Evolutionary conservation across 2,113 vertebrate genomes (phyloP), one percentile per base, ranked within the genome.

Genomic region (Crotalus helleri): DNA sequence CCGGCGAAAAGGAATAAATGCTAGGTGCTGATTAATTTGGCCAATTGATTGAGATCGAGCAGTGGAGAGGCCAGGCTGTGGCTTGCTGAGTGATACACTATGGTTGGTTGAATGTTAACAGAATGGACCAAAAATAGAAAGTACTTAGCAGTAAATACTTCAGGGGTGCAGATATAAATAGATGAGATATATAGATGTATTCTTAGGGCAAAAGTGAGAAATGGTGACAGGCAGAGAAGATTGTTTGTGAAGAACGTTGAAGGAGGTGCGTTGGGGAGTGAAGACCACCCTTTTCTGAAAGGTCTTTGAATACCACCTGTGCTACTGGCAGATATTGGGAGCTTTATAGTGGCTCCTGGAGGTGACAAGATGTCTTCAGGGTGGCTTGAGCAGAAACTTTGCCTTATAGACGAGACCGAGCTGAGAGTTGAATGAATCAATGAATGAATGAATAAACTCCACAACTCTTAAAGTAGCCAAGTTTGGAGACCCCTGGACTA

Each of bases 11-110:
- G 61, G 26, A 23, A 90, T 59, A 95, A 95, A 95, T 89, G 92
- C 94, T 92, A 93, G 90, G 89, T 95, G 96, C 95, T 96, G 96
- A 97, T 97, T 96, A 97, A 96, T 96, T 96, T 96, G 94, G 95
- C 94, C 94, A 95, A 91, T 95, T 97, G 95, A 96, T 97, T 95
- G 95, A 96, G 95, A 95, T 93, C 94, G 94, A 95, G 94, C 94
- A 59, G 94, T 91, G 92, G 95, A 92, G 95, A 95, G 91, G 15
- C 81, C 92, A 92, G 94, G 85, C 95, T 95, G 9, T 23, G 2
- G 33, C 49, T 49, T 51, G 9, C n/a, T 95, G 93, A 95, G 88
- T 93, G 96, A 91, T 94, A 92, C 93, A 93, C 92, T 89, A 0
- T 93, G 92, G 94, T 88, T 94, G 81, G 93, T 94, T 90, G 93